A percentile compares a stretch with the other conserved stretches of the same genome.
Conservation (phyloP, 2,113 vertebrate genomes). For the Prunella fulvescens region DNA sequence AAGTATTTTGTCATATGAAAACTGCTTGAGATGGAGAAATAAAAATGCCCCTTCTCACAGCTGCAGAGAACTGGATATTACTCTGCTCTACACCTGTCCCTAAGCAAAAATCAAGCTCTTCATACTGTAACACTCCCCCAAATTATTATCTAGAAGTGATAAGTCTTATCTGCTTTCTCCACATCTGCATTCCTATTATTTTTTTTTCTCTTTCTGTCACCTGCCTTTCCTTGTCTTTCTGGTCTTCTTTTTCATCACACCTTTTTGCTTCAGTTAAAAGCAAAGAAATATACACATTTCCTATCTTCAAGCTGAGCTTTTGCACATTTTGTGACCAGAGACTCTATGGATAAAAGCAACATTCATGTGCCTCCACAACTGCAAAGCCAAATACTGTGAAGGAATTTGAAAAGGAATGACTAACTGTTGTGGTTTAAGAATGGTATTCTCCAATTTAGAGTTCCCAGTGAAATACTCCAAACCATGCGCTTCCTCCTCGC, state of each 20-base stretch:
- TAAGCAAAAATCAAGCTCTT: neutral
- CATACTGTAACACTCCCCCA: neutral
- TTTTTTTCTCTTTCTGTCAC: neutral
- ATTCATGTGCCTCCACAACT: neutral
- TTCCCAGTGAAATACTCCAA: neutral
- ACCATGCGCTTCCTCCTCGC: fast-evolving
- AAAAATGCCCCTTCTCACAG: neutral
- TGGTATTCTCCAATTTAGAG: neutral
- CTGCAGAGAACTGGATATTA: neutral
- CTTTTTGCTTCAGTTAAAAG: neutral
- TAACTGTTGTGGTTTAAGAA: neutral
- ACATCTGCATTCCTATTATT: neutral
- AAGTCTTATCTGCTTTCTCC: neutral
- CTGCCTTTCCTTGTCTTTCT: neutral
- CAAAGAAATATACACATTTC: neutral
- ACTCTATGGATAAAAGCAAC: neutral
- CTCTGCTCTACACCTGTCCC: neutral
- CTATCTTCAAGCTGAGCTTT: neutral
- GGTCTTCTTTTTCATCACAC: neutral
- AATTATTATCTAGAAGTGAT: neutral
- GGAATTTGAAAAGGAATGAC: neutral
- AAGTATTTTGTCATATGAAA: neutral
- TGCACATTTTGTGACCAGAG: neutral
- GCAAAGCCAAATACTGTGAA: neutral
- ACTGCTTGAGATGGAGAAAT: neutral